Conservation (phyloP, 2,113 vertebrate genomes). For the Pseudonaja textilis region DNA sequence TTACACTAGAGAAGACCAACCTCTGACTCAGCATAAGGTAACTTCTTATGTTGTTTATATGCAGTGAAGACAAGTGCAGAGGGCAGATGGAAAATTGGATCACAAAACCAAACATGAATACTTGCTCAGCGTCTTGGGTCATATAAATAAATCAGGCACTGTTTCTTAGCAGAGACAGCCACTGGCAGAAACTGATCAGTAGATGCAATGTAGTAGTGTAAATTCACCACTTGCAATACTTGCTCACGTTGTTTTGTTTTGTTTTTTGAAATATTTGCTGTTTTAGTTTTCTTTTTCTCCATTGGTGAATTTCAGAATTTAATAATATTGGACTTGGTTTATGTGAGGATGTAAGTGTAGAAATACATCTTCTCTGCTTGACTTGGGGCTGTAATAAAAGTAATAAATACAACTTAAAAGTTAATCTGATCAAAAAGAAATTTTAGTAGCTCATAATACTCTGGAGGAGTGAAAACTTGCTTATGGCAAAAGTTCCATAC, state of each 20-base stretch:
- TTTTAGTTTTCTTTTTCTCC: background rate
- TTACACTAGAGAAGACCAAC: background rate
- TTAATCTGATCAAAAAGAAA: constrained; percentile 43
- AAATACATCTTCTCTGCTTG: constrained; percentile 17
- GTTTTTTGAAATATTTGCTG: background rate
- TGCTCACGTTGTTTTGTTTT: background rate
- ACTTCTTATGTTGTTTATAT: background rate
- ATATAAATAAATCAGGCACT: background rate
- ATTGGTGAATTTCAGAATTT: constrained; percentile 24
- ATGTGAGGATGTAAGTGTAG: constrained; percentile 13
- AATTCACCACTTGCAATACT: background rate
- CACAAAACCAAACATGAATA: background rate
- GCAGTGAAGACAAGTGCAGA: background rate
- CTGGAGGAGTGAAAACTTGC: constrained; percentile 29
- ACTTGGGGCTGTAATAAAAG: constrained; percentile 26
- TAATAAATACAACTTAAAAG: constrained; percentile 55
- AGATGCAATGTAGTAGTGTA: background rate
- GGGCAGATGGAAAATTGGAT: background rate
- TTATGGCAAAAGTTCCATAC: constrained; percentile 46
- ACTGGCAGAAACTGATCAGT: background rate
- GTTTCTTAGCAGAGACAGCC: background rate
- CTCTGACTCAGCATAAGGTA: background rate
- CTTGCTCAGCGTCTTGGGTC: background rate
- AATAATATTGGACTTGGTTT: constrained; percentile 26
- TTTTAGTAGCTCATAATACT: constrained; percentile 42